These are phyloP conservation scores for Perizoma affinitatum DNA, from an alignment of 2,888 invertebrate genomes.

Conservation along the genomic window DNA sequence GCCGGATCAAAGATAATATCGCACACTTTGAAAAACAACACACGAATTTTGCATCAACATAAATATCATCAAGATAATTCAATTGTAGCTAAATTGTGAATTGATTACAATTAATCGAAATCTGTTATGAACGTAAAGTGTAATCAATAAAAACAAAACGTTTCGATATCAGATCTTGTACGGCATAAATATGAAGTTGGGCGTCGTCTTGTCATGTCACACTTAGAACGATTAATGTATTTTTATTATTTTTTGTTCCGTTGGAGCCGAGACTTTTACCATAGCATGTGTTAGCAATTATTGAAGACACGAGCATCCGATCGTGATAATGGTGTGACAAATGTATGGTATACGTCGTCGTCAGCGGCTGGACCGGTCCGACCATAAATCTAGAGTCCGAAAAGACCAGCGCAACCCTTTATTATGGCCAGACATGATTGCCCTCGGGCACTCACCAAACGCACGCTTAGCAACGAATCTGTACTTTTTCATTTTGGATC, in stretches of 20 bases:
- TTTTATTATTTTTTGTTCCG: slow-evolving; percentile 50
- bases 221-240: slow-evolving; percentile 61
- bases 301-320: slow-evolving; percentile 33
- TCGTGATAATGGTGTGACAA: slow-evolving; percentile 72
- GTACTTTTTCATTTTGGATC: slow-evolving; percentile 58
- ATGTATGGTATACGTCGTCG: slow-evolving; percentile 64
- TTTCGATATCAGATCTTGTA: slow-evolving; percentile 52
- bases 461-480: slow-evolving; percentile 74
- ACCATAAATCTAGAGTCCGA: slow-evolving; percentile 74
- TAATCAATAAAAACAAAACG: slow-evolving; percentile 49
- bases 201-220: slow-evolving; percentile 66
- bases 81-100: slow-evolving; percentile 37
- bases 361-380: slow-evolving; percentile 56
- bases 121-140: slow-evolving; percentile 47
- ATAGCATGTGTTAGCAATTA: slow-evolving; percentile 62
- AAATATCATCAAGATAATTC: slow-evolving; percentile 40
- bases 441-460: slow-evolving; percentile 74
- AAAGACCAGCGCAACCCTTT: slow-evolving; percentile 77
- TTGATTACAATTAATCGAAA: slow-evolving; percentile 52
- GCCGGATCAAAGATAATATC: slow-evolving; percentile 56
- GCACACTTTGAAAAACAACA: slow-evolving; percentile 40
- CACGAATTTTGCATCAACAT: slow-evolving; percentile 38
- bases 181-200: slow-evolving; percentile 74
- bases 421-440: slow-evolving; percentile 81
- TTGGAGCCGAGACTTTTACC: slow-evolving; percentile 36